Percentiles rank a stretch among this genome's conserved stretches.
phyloP scores from a whole-genome alignment of 1,140 invertebrate species.

The Lucilia cuprina region DNA sequence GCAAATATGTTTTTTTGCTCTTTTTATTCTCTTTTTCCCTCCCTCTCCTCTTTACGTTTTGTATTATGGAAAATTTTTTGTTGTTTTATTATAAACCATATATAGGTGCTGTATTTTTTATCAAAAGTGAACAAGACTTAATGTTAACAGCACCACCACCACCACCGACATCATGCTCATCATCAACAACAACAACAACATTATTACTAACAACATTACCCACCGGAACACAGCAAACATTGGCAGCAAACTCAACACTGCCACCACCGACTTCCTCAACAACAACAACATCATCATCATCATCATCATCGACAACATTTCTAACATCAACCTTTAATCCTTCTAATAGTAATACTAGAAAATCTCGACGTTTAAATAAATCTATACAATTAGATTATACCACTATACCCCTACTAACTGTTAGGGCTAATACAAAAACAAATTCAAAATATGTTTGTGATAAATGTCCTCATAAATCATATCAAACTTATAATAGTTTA shows the following conservation, averaged over 20 bases:
- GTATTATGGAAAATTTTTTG: background rate
- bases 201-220: background rate
- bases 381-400: background rate
- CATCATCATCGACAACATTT: background rate
- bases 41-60: background rate
- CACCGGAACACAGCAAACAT: background rate
- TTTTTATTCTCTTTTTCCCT: too few species aligned
- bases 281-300: background rate
- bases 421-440: background rate
- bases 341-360: background rate
- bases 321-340: too few species aligned
- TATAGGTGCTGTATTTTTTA: background rate
- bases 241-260: background rate
- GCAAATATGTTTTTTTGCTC: too few species aligned
- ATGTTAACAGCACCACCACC: background rate
- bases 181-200: background rate
- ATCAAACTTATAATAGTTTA: slow-evolving; percentile 22
- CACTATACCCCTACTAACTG: background rate
- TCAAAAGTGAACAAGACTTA: background rate
- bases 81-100: too few species aligned
- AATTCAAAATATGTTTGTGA: slow-evolving; percentile 13
- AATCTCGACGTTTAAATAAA: background rate
- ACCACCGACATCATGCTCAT: background rate
- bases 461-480: slow-evolving; percentile 26
- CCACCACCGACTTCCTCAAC: background rate